Base-by-base conservation (phyloP, 1,140 invertebrate species). In the Drepana arcuata region DNA sequence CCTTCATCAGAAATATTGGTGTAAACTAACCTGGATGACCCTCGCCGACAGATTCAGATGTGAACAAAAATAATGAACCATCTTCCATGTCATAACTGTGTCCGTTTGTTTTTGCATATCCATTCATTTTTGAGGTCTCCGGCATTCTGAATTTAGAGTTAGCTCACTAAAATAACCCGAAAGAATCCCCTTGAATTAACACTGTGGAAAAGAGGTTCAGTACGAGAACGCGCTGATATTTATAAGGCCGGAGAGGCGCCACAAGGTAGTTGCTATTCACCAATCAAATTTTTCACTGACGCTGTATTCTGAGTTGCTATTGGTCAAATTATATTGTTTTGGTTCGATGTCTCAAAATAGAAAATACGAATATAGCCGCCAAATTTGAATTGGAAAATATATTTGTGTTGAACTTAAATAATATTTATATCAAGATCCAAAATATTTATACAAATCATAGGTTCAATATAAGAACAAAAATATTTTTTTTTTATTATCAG, bases 1-100 rank as follows among this genome's bases (percentile, higher is more conserved):
- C 61, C 60, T 60, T 48, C 48, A 60, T 27, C 33, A 43, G 31
- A 28, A 50, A n/a, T n/a, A 34, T 36, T 58, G 54, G 49, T 42
- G 27, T 50, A 68, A 65, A 86, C 86, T 87, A 84, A 94, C 93
- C 93, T 87, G 98, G 97, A 87, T 99, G 97, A 61, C 97, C 97
- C 86, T 99, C 98, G 62, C 97, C 97, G 34, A 99, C 98, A 31
- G 96, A 99, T 87, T 99, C 98, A 13, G 97, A 99, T 29, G 97
- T 99, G 84, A 99, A 99, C 16, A 99, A 88, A 84, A 99, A 99
- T 56, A 91, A 89, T 58, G 93, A 92, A 63, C 90, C 91, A 78
- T 94, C 91, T 63, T 91, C 90, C 71, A 93, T 88, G 68, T 94
- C 93, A 73, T 88, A 89, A 51, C 79, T 83, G 79, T 92, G 89